These are phyloP conservation scores for Tortricodes alternella DNA, from an alignment of 2,888 invertebrate species.

Conservation along the genomic window DNA sequence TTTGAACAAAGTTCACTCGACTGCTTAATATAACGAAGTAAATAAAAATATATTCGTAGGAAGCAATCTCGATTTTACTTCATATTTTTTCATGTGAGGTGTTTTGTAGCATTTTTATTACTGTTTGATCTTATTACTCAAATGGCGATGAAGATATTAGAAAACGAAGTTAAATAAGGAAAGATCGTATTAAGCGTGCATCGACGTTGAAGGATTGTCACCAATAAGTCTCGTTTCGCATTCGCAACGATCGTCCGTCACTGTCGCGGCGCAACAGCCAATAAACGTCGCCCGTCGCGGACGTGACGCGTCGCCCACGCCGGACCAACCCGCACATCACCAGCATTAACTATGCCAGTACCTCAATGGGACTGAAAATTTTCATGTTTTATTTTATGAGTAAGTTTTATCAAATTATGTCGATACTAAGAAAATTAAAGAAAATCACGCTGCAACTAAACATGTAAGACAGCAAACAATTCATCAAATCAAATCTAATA, in stretches of 20 bases:
- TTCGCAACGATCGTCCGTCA: constrained; percentile 67
- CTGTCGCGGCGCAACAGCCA: constrained; percentile 63
- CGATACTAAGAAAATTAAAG: no score
- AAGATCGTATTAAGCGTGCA: constrained; percentile 50
- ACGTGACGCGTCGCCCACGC: constrained; percentile 31
- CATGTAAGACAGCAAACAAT: no score
- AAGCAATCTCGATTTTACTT: constrained; percentile 21
- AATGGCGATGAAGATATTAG: constrained; percentile 37
- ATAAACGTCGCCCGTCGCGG: constrained; percentile 48
- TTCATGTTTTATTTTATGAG: no score
- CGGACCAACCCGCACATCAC: constrained; percentile 17
- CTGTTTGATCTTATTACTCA: constrained; percentile 18
- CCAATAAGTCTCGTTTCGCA: constrained; percentile 73
- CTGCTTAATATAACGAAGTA: constrained; percentile 3
- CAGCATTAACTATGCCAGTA: constrained; percentile 16
- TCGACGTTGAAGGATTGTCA: constrained; percentile 70
- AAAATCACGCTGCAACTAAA: no score
- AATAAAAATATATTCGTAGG: not conserved
- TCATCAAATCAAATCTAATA: no score
- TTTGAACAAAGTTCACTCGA: constrained; percentile 9
- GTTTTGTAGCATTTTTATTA: not conserved
- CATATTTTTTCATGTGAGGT: constrained; percentile 1
- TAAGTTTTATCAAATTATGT: no score
- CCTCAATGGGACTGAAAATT: no score
- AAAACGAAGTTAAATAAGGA: constrained; percentile 55